Percentiles rank a stretch among this genome's conserved stretches.
Evolutionary conservation across 2,797 vertebrate species (phyloP).

Genomic region (Coregonus ussuriensis): DNA sequence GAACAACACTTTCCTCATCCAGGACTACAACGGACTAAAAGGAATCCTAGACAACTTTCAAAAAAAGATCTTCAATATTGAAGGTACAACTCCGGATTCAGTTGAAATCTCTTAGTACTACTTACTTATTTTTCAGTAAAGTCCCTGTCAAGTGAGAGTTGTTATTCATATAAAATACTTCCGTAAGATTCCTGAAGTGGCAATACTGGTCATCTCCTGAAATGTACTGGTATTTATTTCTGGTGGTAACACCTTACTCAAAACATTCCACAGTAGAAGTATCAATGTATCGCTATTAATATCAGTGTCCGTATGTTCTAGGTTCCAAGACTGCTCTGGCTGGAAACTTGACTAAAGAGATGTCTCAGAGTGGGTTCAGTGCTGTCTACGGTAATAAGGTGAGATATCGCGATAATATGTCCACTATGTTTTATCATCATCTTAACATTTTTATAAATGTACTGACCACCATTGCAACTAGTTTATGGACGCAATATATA

Average conservation of each 20-base stretch:
- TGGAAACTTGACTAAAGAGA: too few species aligned
- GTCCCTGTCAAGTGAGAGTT: background rate
- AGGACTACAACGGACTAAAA: constrained; percentile 71
- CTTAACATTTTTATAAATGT: background rate
- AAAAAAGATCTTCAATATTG: constrained; percentile 75
- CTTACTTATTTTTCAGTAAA: background rate
- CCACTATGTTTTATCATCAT: too few species aligned
- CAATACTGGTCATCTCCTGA: background rate
- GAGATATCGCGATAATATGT: constrained; percentile 4
- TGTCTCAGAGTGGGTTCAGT: constrained; percentile 71
- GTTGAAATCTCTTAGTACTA: background rate
- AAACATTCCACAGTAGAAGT: too few species aligned
- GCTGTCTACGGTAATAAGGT: constrained; percentile 64
- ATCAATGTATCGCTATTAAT: too few species aligned
- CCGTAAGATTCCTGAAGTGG: background rate
- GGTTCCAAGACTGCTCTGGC: too few species aligned
- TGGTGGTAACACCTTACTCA: background rate
- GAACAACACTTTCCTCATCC: constrained; percentile 71
- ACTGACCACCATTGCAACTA: background rate
- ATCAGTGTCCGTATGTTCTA: too few species aligned
- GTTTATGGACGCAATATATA: background rate
- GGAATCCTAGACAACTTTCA: constrained; percentile 73
- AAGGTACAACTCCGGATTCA: constrained; percentile 66
- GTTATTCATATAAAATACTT: too few species aligned
- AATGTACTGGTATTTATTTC: background rate